Evolutionary conservation across 2,797 vertebrate species (phyloP).

Genomic region (Lateolabrax maculatus): DNA sequence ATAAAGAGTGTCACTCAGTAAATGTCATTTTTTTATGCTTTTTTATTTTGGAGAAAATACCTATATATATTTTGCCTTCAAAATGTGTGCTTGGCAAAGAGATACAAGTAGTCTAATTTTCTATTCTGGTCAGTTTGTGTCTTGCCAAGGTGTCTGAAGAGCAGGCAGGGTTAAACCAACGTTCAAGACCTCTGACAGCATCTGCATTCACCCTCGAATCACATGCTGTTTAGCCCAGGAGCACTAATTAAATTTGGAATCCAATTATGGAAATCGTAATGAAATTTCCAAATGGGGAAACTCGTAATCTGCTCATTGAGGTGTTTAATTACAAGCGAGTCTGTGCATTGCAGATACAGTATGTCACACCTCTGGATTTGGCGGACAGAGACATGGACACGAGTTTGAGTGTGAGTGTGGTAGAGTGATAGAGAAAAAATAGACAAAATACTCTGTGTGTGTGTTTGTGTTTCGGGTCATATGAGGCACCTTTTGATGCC

Average conservation of each 20-base stretch:
- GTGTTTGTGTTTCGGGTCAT: constrained; percentile 4
- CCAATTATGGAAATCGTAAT: constrained; percentile 88
- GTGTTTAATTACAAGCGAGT: constrained; percentile 87
- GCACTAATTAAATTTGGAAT: constrained; percentile 88
- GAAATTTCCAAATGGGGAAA: constrained; percentile 89
- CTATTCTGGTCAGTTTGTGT: constrained; percentile 36
- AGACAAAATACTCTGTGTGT: background rate
- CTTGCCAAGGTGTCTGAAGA: constrained; percentile 48
- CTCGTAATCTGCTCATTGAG: constrained; percentile 89
- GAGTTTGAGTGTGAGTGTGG: constrained; percentile 20
- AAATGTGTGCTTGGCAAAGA: constrained; percentile 1
- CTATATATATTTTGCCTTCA: background rate
- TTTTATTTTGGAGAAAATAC: background rate
- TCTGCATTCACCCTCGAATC: constrained; percentile 75
- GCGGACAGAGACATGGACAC: constrained; percentile 57
- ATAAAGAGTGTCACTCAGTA: background rate
- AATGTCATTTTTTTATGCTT: background rate
- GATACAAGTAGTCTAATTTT: background rate
- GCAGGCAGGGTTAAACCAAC: constrained; percentile 44
- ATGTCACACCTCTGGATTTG: constrained; percentile 76
- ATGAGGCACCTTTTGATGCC: background rate
- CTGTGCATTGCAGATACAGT: constrained; percentile 84
- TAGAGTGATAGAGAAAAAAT: background rate
- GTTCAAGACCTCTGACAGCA: constrained; percentile 68
- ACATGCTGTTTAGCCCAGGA: constrained; percentile 83